These are phyloP conservation scores for Beroe forskalii DNA, from an alignment of 37 sponge, comb jelly and placozoan genomes.

Conservation along the genomic window DNA sequence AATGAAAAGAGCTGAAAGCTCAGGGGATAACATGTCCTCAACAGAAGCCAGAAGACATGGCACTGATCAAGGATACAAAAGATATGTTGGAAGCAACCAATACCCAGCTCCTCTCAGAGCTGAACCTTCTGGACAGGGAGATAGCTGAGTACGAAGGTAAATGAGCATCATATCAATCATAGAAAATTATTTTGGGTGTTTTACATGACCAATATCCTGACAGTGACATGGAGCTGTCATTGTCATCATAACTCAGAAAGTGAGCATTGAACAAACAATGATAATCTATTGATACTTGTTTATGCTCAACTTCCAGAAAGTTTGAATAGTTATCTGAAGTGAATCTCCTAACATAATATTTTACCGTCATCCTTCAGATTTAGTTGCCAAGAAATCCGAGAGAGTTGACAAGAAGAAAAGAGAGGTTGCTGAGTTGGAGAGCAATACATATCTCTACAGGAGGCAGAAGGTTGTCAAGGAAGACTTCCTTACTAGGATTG, in stretches of 20 bases:
- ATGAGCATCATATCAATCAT: no score
- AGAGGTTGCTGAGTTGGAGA: neutral
- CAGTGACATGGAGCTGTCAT: no score
- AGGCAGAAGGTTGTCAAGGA: constrained; percentile 53
- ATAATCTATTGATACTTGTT: no score
- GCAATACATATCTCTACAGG: neutral
- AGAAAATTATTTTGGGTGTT: no score
- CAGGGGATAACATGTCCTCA: neutral
- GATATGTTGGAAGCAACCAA: constrained; percentile 46
- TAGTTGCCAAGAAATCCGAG: constrained; percentile 40
- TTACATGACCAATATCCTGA: no score
- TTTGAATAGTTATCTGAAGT: no score
- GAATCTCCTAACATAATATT: no score
- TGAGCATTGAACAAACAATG: no score
- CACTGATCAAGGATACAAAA: constrained; percentile 55
- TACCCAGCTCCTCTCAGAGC: constrained; percentile 40
- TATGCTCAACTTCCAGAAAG: no score
- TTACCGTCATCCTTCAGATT: constrained; percentile 16
- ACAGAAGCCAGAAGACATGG: constrained; percentile 39
- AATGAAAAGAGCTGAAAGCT: neutral
- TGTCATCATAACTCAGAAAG: no score
- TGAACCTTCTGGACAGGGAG: constrained; percentile 6
- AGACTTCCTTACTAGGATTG: constrained; percentile 8
- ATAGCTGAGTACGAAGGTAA: constrained; percentile 22
- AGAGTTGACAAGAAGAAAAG: neutral